Conservation (phyloP, 2,888 invertebrate species). For the Ormyrus nitidulus region DNA sequence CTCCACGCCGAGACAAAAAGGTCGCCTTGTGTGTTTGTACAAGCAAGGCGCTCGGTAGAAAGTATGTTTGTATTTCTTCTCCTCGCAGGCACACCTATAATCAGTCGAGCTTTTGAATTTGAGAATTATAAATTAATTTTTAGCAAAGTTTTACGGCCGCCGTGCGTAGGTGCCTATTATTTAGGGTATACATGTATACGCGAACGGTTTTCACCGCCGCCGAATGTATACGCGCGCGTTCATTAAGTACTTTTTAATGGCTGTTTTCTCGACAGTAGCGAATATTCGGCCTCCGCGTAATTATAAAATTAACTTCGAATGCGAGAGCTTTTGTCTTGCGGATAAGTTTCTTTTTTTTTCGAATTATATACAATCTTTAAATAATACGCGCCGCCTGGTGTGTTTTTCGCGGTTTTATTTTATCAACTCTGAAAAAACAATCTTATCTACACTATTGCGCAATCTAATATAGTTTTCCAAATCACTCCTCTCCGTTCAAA, state of each 20-base stretch:
- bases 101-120: constrained; percentile 37
- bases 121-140: constrained; percentile 47
- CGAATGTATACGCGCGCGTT: not conserved
- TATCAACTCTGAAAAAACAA: no score
- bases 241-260: constrained; percentile 38
- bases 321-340: no score
- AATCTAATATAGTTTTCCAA: no score
- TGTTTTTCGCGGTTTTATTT: no score
- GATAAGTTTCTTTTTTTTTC: no score
- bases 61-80: constrained; percentile 49
- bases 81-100: constrained; percentile 17
- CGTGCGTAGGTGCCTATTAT: constrained; percentile 36
- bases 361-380: no score
- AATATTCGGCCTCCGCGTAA: not conserved
- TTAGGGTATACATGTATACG: not conserved
- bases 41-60: constrained; percentile 13
- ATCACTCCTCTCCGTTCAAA: no score
- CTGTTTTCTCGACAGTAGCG: not conserved
- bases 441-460: no score
- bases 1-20: constrained; percentile 21
- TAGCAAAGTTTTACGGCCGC: constrained; percentile 33
- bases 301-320: not conserved
- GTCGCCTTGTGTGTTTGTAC: constrained; percentile 14
- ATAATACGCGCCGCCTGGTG: no score
- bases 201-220: constrained; percentile 14